phyloP scores from a whole-genome alignment of 2,113 vertebrate species.

The Tylochromis polylepis region DNA sequence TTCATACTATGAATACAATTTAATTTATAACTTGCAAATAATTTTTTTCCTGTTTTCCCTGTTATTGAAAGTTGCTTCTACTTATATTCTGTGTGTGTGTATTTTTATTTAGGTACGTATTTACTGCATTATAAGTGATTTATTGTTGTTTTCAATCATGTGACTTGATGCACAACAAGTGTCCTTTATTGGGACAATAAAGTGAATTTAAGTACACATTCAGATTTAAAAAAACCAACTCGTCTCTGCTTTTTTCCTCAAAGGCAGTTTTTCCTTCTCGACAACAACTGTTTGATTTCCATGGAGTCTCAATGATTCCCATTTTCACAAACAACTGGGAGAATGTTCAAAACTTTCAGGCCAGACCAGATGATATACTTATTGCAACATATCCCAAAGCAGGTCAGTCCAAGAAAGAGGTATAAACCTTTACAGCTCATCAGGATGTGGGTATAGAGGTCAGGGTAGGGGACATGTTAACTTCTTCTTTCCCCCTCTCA shows the following conservation, averaged over 20 bases:
- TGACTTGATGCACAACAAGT: neutral
- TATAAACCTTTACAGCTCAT: neutral
- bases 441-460: neutral
- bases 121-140: neutral
- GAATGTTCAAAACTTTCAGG: slow-evolving; percentile 70
- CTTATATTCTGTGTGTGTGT: fast-evolving
- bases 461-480: neutral
- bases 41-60: neutral
- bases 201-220: neutral
- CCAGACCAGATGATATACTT: slow-evolving; percentile 76
- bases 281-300: slow-evolving; percentile 58
- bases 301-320: slow-evolving; percentile 59
- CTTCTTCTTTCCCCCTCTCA: neutral
- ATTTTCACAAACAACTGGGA: slow-evolving; percentile 71
- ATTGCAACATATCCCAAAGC: slow-evolving; percentile 81
- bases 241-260: neutral
- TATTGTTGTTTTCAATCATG: neutral
- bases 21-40: neutral
- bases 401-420: slow-evolving; percentile 50
- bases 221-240: neutral
- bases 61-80: neutral
- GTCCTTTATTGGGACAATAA: neutral
- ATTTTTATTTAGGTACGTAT: neutral
- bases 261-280: neutral
- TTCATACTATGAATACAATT: neutral